Evolutionary conservation across 2,888 invertebrate genomes (phyloP), one percentile per base, ranked within the genome.

Genomic region (Drymonia ruficornis): DNA sequence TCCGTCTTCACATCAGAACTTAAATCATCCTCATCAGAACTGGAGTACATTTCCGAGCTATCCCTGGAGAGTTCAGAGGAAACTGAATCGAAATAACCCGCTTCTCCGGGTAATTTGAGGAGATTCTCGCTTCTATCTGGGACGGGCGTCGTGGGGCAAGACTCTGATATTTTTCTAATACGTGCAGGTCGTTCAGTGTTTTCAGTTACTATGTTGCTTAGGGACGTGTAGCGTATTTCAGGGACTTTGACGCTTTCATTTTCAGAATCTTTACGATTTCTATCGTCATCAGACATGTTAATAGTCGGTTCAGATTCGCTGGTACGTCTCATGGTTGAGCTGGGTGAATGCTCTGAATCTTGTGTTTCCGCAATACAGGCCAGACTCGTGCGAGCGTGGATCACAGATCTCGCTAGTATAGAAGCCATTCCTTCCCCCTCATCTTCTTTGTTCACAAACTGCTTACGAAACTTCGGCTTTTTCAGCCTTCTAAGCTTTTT

Each of bases 341-440:
- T 75, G 0, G 91, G 86, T 6, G 93, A 92, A 49, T 84, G 80
- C 56, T 91, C 91, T 0, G 91, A 89, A 72, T 93, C 93, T 67
- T 92, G 93, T 2, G 87, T 87, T 73, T 95, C 94, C 7, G 93
- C 88, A 44, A 95, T 94, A 67, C 93, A 93, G 59, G 94, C 94
- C 15, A 95, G 84, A 73, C 93, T 94, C 5, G 94, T 93, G 44
- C 94, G 93, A 5, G 93, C 94, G 53, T 93, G 93, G 65, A 95
- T 93, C 1, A 96, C 94, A 2, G 95, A 95, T 59, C 94, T 89
- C 9, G 95, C 95, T 16, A 96, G 83, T 47, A 95, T 88, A 13
- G 95, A 94, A 0, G 95, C 95, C 93, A 96, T 95, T 1, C 94
- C 93, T 51, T 94, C 93, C 1, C 93, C 93, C 67, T 93, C 93